phyloP scores from a whole-genome alignment of 1,140 invertebrate genomes.

The Charaxes varanes region DNA sequence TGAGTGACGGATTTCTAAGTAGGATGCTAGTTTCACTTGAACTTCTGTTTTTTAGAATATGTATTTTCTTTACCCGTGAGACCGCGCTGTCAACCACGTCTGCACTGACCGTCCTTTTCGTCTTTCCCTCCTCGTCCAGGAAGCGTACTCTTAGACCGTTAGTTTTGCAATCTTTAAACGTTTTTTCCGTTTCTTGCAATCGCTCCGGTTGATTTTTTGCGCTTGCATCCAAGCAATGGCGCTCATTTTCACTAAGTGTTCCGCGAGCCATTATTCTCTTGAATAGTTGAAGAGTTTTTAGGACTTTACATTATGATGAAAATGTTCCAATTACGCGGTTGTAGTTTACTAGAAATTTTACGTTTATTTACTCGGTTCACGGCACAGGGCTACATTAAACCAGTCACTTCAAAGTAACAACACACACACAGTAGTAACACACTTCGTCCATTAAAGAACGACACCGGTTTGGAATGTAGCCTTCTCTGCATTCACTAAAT shows the following conservation, averaged over 20 bases:
- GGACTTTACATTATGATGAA: slow-evolving; percentile 45
- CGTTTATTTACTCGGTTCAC: slow-evolving; percentile 23
- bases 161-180: slow-evolving; percentile 36
- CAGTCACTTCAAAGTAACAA: slow-evolving; percentile 48
- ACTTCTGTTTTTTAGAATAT: slow-evolving; percentile 68
- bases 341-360: no score
- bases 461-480: slow-evolving; percentile 70
- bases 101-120: slow-evolving; percentile 61
- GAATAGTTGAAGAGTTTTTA: slow-evolving; percentile 15
- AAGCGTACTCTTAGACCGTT: slow-evolving; percentile 59
- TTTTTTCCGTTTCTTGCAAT: slow-evolving; percentile 50
- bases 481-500: slow-evolving; percentile 56
- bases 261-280: slow-evolving; percentile 58
- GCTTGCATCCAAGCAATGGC: slow-evolving; percentile 47
- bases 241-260: slow-evolving; percentile 58
- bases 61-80: slow-evolving; percentile 62
- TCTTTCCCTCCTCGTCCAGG: slow-evolving; percentile 67
- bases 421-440: slow-evolving; percentile 54
- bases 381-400: slow-evolving; percentile 32
- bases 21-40: slow-evolving; percentile 70
- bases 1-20: slow-evolving; percentile 57
- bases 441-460: slow-evolving; percentile 65
- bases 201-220: slow-evolving; percentile 52
- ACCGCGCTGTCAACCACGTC: slow-evolving; percentile 61
- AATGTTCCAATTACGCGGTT: slow-evolving; percentile 8